Percentiles rank a stretch among this genome's conserved stretches.
Conservation (phyloP, 2,888 invertebrate genomes). For the Spodoptera littoralis region DNA sequence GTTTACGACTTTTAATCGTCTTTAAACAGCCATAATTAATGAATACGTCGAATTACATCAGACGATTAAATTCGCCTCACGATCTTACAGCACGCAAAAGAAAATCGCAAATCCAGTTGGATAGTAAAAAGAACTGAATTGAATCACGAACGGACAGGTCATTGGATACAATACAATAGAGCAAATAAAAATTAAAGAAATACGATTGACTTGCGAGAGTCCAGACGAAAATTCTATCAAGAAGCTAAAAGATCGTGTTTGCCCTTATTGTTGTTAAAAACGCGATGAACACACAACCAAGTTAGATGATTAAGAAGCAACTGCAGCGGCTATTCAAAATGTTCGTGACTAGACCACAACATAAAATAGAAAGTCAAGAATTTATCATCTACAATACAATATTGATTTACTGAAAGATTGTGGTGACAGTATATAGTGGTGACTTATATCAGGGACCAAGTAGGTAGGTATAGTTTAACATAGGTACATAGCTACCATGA, state of each 20-base stretch:
- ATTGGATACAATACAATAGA: constrained; percentile 62
- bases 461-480: too few relatives aligned
- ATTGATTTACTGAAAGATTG: not conserved
- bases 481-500: too few relatives aligned
- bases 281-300: too few relatives aligned
- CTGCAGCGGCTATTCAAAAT: constrained; percentile 9
- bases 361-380: constrained; percentile 26
- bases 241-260: not conserved
- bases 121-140: constrained; percentile 63
- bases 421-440: constrained; percentile 4
- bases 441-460: not conserved
- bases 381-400: constrained; percentile 2
- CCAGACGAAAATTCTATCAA: constrained; percentile 20
- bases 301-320: constrained; percentile 17
- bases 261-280: too few relatives aligned
- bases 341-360: constrained; percentile 17
- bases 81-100: constrained; percentile 56
- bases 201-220: constrained; percentile 55
- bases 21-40: constrained; percentile 48
- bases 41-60: constrained; percentile 55
- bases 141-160: constrained; percentile 58
- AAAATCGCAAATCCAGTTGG: constrained; percentile 52
- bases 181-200: constrained; percentile 59
- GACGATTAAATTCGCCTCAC: constrained; percentile 52
- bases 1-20: constrained; percentile 42